Percentiles rank a stretch among this genome's conserved stretches.
Conservation (phyloP, 2,888 invertebrate species). For the Agrilus biguttatus region DNA sequence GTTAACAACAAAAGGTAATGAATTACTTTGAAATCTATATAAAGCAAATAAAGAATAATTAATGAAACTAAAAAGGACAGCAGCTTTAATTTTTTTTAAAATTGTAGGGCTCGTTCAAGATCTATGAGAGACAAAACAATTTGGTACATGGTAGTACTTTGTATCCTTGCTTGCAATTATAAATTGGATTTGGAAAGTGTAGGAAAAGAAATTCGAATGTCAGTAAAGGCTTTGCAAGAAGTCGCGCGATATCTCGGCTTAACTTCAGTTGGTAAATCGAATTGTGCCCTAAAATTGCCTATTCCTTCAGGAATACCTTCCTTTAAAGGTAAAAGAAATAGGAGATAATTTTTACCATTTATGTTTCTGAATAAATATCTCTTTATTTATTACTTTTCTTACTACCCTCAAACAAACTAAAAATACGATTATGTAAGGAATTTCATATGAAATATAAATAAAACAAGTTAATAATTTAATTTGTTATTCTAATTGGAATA, state of each 20-base stretch:
- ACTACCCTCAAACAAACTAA: background rate
- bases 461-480: too few species aligned
- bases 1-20: conserved; percentile 15
- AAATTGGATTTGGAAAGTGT: conserved; percentile 20
- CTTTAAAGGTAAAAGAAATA: background rate
- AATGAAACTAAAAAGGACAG: too few species aligned
- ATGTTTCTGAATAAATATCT: background rate
- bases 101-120: conserved; percentile 22
- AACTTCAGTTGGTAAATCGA: conserved; percentile 7
- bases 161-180: conserved; percentile 21
- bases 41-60: too few species aligned
- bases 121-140: conserved; percentile 26
- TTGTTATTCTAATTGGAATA: too few species aligned
- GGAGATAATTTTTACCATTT: background rate
- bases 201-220: conserved; percentile 20
- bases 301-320: conserved; percentile 16
- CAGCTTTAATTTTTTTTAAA: background rate
- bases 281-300: conserved; percentile 18
- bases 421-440: too few species aligned
- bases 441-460: too few species aligned
- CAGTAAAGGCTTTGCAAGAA: conserved; percentile 23
- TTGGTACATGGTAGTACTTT: conserved; percentile 24
- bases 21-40: background rate
- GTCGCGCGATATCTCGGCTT: conserved; percentile 23
- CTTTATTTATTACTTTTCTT: background rate